These are phyloP conservation scores for Aurelia sp. DNA, from an alignment of 30 jellyfish, hydroid and myxozoan genomes.

Conservation along the genomic window DNA sequence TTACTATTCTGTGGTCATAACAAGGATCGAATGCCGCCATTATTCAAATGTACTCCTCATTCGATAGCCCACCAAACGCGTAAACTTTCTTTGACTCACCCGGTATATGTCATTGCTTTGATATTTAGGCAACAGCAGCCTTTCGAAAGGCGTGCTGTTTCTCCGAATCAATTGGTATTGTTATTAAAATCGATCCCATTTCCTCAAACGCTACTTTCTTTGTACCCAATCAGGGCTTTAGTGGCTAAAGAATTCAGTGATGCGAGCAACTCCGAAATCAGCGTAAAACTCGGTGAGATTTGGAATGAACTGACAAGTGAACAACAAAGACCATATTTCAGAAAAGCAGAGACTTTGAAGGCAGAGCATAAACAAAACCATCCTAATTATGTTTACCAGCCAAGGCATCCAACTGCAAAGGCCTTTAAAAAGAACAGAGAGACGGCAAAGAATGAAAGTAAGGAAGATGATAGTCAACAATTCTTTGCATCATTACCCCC, in stretches of 20 bases:
- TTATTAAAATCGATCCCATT: too few relatives aligned
- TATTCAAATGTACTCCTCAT: too few relatives aligned
- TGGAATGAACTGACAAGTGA: constrained; percentile 77
- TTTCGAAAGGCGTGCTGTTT: too few relatives aligned
- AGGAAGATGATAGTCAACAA: constrained; percentile 6
- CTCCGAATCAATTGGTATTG: too few relatives aligned
- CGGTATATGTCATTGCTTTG: too few relatives aligned
- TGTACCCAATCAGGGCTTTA: constrained; percentile 38
- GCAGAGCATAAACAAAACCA: constrained; percentile 60
- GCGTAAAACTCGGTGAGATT: constrained; percentile 82
- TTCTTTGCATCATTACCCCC: constrained; percentile 16
- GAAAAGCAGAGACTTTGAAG: constrained; percentile 66
- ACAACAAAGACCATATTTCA: constrained; percentile 75
- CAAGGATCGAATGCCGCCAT: too few relatives aligned
- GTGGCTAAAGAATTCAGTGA: constrained; percentile 81
- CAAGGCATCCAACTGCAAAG: constrained; percentile 40
- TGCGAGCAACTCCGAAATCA: constrained; percentile 80
- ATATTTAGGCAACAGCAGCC: too few relatives aligned
- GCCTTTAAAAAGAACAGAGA: constrained; percentile 6
- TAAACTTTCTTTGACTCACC: too few relatives aligned
- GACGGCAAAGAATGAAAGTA: neutral
- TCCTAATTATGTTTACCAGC: constrained; percentile 74
- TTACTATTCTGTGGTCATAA: too few relatives aligned
- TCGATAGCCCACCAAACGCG: too few relatives aligned
- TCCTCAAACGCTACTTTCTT: too few relatives aligned